Conservation (phyloP, 2,113 vertebrate species). For the Dipodomys ordii region DNA sequence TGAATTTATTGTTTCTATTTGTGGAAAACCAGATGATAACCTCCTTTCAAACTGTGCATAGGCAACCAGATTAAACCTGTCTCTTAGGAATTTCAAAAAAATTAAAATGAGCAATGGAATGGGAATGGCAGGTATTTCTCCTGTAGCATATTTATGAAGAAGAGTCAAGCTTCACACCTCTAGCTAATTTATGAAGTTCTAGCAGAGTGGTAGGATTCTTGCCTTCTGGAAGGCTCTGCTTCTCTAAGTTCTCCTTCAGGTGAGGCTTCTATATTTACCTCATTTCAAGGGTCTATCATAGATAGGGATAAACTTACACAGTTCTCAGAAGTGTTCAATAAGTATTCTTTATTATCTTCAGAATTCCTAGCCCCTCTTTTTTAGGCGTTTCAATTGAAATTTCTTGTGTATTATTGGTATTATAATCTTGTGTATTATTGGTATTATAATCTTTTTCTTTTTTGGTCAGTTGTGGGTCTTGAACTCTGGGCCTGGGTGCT, state of each 20-base stretch:
- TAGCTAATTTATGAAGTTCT: background rate
- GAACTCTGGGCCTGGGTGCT: too few relatives aligned
- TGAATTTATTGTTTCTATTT: constrained; percentile 19
- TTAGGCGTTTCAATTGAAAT: background rate
- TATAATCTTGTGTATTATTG: background rate
- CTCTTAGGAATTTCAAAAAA: background rate
- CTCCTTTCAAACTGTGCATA: background rate
- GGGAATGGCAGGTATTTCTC: constrained; percentile 16
- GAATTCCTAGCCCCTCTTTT: background rate
- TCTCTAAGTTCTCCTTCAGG: rapidly evolving
- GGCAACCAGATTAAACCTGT: constrained; percentile 23
- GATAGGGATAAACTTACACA: background rate
- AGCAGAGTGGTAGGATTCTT: background rate
- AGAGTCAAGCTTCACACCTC: background rate
- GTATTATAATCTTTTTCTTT: background rate
- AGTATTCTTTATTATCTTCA: background rate
- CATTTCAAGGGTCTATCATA: background rate
- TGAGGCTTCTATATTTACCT: background rate
- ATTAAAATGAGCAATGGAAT: background rate
- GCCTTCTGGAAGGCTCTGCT: background rate
- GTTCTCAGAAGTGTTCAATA: background rate
- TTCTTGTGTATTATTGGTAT: constrained; percentile 18
- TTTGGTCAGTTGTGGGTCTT: too few relatives aligned
- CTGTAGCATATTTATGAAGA: background rate
- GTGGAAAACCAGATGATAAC: constrained; percentile 37